Percentiles rank a stretch among this genome's conserved stretches.
Evolutionary conservation across 2,113 vertebrate species (phyloP).

Genomic region (Catagonus wagneri): DNA sequence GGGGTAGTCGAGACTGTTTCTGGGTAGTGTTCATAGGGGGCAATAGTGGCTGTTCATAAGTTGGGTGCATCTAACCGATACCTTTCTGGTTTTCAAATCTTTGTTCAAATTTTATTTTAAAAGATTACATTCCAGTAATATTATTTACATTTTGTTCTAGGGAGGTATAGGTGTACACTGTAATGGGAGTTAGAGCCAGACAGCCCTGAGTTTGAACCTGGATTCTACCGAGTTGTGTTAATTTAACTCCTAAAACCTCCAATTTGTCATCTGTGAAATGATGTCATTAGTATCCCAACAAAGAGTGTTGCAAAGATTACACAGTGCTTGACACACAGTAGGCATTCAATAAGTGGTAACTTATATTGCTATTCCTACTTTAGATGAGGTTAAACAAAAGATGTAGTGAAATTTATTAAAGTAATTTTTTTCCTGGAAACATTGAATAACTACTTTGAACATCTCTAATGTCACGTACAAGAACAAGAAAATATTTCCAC

Average conservation of each 20-base stretch:
- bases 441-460: not conserved
- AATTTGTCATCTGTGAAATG: not conserved
- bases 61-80: not conserved
- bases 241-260: slow-evolving; percentile 37
- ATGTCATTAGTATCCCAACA: not conserved
- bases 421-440: slow-evolving; percentile 46
- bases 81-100: slow-evolving; percentile 15
- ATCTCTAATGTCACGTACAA: not conserved
- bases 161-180: not conserved
- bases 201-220: not conserved
- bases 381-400: not conserved
- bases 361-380: not conserved
- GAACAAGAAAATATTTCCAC: slow-evolving; percentile 2
- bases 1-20: not conserved
- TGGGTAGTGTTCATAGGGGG: not conserved
- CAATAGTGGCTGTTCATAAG: not conserved
- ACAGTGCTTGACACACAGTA: not conserved
- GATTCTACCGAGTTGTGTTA: not conserved
- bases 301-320: not conserved
- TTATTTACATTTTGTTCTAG: slow-evolving; percentile 17
- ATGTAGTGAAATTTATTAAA: not conserved
- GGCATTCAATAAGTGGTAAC: not conserved
- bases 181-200: not conserved
- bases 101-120: slow-evolving; percentile 51
- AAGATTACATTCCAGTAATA: not conserved